Conservation (phyloP, 2,888 invertebrate genomes). For the Celastrina argiolus region DNA sequence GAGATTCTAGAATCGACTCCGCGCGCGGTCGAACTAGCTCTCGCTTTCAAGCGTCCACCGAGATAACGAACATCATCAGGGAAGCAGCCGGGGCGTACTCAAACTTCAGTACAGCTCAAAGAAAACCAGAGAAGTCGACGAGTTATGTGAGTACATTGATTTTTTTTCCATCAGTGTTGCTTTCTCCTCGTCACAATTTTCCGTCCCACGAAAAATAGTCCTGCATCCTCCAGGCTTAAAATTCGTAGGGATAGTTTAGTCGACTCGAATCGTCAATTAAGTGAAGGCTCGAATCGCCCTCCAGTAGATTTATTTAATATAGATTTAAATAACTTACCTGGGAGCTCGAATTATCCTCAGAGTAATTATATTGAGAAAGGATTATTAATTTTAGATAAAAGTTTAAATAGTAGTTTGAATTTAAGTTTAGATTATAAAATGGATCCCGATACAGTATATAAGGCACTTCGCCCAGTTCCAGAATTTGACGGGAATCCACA, state of each 20-base stretch:
- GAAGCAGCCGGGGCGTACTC: conserved; percentile 8
- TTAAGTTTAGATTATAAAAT: no score
- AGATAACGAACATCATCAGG: not conserved
- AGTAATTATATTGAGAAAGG: no score
- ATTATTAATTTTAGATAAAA: no score
- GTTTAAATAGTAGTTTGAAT: no score
- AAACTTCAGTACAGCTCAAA: conserved; percentile 5
- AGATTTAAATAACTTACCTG: no score
- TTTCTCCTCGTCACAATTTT: conserved; percentile 24
- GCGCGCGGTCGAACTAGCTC: conserved; percentile 9
- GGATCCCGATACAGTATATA: no score
- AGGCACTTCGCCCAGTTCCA: no score
- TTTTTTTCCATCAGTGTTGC: conserved; percentile 12
- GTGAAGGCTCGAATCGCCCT: no score
- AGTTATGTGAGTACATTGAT: conserved; percentile 13
- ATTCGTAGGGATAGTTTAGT: not conserved
- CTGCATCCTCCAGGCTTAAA: not conserved
- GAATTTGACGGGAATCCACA: no score
- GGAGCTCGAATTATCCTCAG: no score
- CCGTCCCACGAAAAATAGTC: conserved; percentile 25
- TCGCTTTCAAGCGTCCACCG: conserved; percentile 11
- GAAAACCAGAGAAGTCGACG: conserved; percentile 13
- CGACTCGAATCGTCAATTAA: no score
- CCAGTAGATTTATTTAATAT: no score
- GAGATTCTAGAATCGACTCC: not conserved